phyloP scores from a whole-genome alignment of 2,113 vertebrate genomes.

The Chlamydotis undulata region DNA sequence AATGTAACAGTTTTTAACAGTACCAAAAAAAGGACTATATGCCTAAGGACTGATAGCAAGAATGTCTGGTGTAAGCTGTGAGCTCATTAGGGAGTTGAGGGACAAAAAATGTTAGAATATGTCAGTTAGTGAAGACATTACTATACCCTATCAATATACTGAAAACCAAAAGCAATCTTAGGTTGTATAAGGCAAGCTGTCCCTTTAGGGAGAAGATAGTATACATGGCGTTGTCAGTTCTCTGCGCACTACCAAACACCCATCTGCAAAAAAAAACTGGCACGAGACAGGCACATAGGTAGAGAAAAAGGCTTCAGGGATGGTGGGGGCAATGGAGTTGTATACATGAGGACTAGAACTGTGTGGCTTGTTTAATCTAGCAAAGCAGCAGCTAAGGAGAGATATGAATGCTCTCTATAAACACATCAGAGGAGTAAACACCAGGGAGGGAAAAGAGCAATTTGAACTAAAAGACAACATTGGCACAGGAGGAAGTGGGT shows the following conservation, averaged over 20 bases:
- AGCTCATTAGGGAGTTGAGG: neutral
- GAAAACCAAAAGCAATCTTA: neutral
- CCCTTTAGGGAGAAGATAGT: neutral
- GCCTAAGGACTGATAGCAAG: neutral
- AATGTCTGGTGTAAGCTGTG: neutral
- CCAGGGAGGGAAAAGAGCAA: neutral
- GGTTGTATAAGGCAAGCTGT: neutral
- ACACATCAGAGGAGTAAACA: neutral
- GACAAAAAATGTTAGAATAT: neutral
- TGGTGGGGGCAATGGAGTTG: neutral
- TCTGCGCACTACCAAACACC: neutral
- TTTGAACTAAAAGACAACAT: conserved; percentile 16
- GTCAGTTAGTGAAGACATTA: neutral
- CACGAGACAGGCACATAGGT: neutral
- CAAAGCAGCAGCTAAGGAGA: neutral
- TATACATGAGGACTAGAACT: neutral
- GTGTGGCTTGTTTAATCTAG: conserved; percentile 1
- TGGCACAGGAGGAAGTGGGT: neutral
- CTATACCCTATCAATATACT: neutral
- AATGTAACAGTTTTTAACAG: neutral
- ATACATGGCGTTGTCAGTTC: neutral
- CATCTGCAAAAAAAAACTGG: neutral
- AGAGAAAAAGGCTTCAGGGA: neutral
- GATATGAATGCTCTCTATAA: neutral
- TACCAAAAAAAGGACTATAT: neutral